These are phyloP conservation scores for Nicator chloris DNA, from an alignment of 2,113 vertebrate species.

Conservation along the genomic window DNA sequence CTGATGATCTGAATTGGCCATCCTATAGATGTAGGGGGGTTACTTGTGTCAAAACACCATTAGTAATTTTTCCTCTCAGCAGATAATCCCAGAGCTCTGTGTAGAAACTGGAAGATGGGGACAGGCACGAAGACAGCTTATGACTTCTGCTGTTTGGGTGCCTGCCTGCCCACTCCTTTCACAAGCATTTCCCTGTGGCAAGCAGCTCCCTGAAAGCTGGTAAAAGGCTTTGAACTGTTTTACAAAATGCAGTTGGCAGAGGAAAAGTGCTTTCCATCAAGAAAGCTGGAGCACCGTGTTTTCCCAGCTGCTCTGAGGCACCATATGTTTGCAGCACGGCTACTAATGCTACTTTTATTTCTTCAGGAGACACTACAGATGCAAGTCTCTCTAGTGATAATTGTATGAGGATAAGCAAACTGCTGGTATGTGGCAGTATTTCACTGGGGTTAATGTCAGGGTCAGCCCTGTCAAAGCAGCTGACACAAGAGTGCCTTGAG, in stretches of 20 bases:
- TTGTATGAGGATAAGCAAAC: background rate
- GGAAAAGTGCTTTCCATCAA: constrained; percentile 44
- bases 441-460: background rate
- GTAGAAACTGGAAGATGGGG: background rate
- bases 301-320: constrained; percentile 47
- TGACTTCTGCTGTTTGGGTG: constrained; percentile 63
- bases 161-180: constrained; percentile 62
- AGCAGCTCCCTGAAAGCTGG: constrained; percentile 55
- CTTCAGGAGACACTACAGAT: background rate
- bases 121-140: background rate
- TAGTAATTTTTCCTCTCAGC: background rate
- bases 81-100: background rate
- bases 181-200: constrained; percentile 55
- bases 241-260: constrained; percentile 62
- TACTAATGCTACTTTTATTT: constrained; percentile 42
- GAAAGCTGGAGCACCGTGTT: constrained; percentile 56
- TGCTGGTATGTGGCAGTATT: background rate
- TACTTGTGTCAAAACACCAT: background rate
- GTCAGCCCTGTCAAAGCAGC: background rate
- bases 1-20: background rate
- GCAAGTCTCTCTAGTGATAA: background rate
- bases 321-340: constrained; percentile 46
- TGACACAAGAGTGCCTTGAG: background rate
- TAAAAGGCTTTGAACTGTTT: constrained; percentile 67
- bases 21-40: background rate